Conservation (phyloP, 1,140 invertebrate genomes). For the Drosophila sechellia region DNA sequence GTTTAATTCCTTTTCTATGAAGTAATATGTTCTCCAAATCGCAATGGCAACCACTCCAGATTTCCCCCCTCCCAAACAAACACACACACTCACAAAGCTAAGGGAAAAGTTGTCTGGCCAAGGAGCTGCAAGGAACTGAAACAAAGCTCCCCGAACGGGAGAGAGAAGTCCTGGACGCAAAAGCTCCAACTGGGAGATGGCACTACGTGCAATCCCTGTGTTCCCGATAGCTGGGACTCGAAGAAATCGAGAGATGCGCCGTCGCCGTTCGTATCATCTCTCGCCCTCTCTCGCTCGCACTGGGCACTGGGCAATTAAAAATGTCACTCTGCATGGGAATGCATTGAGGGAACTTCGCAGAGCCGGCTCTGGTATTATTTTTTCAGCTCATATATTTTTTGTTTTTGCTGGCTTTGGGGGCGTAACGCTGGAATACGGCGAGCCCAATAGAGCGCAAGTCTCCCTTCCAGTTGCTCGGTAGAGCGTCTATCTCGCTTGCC, state of each 20-base stretch:
- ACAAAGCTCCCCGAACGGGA: constrained; percentile 61
- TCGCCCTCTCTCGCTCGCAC: constrained; percentile 24
- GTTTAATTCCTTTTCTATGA: background rate
- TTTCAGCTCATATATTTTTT: constrained; percentile 6
- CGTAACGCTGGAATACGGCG: constrained; percentile 60
- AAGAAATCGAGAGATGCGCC: constrained; percentile 16
- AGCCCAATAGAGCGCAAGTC: constrained; percentile 80
- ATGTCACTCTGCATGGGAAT: constrained; percentile 82
- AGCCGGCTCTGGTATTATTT: constrained; percentile 27
- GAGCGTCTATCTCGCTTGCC: constrained; percentile 29
- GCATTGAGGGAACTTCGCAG: constrained; percentile 14
- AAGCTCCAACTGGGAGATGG: constrained; percentile 35
- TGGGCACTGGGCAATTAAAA: constrained; percentile 59
- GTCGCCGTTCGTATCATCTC: constrained; percentile 17
- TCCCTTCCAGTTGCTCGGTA: constrained; percentile 53
- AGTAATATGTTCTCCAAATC: background rate
- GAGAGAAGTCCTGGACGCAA: constrained; percentile 40
- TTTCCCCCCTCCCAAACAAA: constrained; percentile 14
- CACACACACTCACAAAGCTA: constrained; percentile 57
- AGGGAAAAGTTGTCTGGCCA: constrained; percentile 74
- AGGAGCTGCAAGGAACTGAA: constrained; percentile 73
- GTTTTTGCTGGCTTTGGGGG: constrained; percentile 49
- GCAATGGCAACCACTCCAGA: background rate
- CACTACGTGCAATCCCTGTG: background rate
- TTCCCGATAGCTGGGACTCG: background rate